These are phyloP conservation scores for Ophioderma brevispina DNA, from an alignment of 35 echinoderm and acorn worm genomes.

Conservation along the genomic window DNA sequence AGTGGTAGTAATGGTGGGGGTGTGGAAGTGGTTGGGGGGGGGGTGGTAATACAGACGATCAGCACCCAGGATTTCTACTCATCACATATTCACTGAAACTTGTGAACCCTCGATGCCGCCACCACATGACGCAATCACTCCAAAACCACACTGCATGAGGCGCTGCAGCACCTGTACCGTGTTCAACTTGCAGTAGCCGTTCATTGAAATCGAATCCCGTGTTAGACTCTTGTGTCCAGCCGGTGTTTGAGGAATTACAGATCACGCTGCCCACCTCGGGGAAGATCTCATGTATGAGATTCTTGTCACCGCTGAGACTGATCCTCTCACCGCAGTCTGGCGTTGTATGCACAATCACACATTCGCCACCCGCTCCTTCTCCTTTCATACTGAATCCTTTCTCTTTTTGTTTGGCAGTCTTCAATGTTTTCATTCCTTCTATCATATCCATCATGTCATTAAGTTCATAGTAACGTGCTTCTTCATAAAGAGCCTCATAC, in stretches of 20 bases:
- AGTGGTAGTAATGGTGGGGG: too few relatives aligned
- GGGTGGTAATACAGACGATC: neutral
- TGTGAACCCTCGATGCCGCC: constrained; percentile 96
- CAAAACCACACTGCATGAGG: constrained; percentile 80
- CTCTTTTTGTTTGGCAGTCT: constrained; percentile 28
- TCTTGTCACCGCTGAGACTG: constrained; percentile 88
- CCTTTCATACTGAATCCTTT: constrained; percentile 49
- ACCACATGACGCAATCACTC: constrained; percentile 87
- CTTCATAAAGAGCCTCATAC: constrained; percentile 91
- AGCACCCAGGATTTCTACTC: constrained; percentile 64
- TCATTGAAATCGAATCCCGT: constrained; percentile 94
- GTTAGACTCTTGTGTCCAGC: constrained; percentile 94
- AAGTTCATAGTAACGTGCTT: constrained; percentile 90
- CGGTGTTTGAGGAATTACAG: constrained; percentile 81
- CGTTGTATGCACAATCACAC: constrained; percentile 88
- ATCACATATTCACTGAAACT: constrained; percentile 95
- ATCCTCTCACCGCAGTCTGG: constrained; percentile 96
- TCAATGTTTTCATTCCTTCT: constrained; percentile 44
- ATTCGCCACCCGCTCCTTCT: constrained; percentile 74
- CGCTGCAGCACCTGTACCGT: constrained; percentile 91
- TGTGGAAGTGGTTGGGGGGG: neutral
- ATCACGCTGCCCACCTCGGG: constrained; percentile 93
- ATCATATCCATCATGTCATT: constrained; percentile 77
- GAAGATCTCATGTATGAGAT: constrained; percentile 89
- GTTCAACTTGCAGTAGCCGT: constrained; percentile 93